phyloP scores from a whole-genome alignment of 2,113 vertebrate species.

The Plectropomus leopardus region DNA sequence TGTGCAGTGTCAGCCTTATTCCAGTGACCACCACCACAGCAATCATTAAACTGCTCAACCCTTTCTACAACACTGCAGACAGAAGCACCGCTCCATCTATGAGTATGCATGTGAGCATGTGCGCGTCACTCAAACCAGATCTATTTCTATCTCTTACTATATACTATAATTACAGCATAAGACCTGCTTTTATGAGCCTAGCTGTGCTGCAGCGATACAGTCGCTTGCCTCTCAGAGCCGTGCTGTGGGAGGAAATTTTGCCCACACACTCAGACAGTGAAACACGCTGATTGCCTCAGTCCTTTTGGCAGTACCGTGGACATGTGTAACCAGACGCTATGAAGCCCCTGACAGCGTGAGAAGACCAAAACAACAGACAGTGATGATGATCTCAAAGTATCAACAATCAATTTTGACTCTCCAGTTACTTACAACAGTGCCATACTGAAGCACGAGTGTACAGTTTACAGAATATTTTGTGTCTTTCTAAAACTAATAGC shows the following conservation, averaged over 20 bases:
- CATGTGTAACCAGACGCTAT: constrained; percentile 43
- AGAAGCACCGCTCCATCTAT: constrained; percentile 25
- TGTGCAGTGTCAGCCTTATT: constrained; percentile 75
- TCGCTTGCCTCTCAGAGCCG: constrained; percentile 4
- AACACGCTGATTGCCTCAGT: constrained; percentile 28
- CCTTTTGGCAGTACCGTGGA: constrained; percentile 35
- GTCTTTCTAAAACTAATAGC: not conserved
- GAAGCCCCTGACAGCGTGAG: constrained; percentile 42
- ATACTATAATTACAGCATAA: constrained; percentile 76
- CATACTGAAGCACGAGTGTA: not conserved
- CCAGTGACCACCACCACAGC: constrained; percentile 54
- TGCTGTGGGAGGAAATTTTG: constrained; percentile 47
- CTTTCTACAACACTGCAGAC: constrained; percentile 34
- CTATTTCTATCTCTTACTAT: constrained; percentile 73
- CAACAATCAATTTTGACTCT: not conserved
- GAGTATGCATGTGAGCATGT: constrained; percentile 49
- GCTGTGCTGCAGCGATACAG: constrained; percentile 27
- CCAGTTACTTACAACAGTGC: not conserved
- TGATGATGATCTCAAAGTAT: constrained; percentile 6
- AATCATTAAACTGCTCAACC: constrained; percentile 51
- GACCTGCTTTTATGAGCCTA: constrained; percentile 60
- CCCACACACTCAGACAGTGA: constrained; percentile 18
- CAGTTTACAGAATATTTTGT: not conserved
- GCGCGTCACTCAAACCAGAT: constrained; percentile 67
- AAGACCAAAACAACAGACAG: constrained; percentile 32